Percentiles rank a stretch among this genome's conserved stretches.
Conservation (phyloP, 2,888 invertebrate species). For the Nipponacmea schrenckii region DNA sequence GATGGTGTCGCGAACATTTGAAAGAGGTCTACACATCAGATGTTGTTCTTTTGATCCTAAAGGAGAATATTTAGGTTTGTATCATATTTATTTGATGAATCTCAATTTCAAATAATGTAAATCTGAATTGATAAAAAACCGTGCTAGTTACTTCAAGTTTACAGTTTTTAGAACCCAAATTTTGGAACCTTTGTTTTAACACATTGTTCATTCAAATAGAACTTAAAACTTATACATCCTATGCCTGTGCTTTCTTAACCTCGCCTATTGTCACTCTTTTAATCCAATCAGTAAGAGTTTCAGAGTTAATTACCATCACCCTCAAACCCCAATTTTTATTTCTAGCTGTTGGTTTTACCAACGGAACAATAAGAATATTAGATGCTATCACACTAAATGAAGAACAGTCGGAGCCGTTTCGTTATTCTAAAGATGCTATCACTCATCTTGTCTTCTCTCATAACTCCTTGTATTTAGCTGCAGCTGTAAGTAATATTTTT, state of each 20-base stretch:
- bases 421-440: slow-evolving; percentile 62
- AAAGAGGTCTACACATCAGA: slow-evolving; percentile 56
- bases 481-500: slow-evolving; percentile 59
- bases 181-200: no score
- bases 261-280: no score
- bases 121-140: background rate
- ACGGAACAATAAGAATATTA: slow-evolving; percentile 62
- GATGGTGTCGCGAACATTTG: slow-evolving; percentile 59
- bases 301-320: no score
- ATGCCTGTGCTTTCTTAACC: no score
- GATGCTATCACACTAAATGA: slow-evolving; percentile 65
- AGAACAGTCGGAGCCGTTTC: slow-evolving; percentile 60
- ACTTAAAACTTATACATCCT: no score
- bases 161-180: no score
- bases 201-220: no score
- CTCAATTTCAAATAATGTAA: background rate
- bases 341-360: slow-evolving; percentile 64
- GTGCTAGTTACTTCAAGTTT: background rate
- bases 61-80: slow-evolving; percentile 58
- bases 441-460: slow-evolving; percentile 66
- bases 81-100: background rate
- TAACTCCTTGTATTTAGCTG: slow-evolving; percentile 64
- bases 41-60: slow-evolving; percentile 62
- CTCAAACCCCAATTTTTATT: background rate
- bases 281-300: no score